Base-by-base conservation (phyloP, 2,797 vertebrate genomes). In the Fistularia commersonii region DNA sequence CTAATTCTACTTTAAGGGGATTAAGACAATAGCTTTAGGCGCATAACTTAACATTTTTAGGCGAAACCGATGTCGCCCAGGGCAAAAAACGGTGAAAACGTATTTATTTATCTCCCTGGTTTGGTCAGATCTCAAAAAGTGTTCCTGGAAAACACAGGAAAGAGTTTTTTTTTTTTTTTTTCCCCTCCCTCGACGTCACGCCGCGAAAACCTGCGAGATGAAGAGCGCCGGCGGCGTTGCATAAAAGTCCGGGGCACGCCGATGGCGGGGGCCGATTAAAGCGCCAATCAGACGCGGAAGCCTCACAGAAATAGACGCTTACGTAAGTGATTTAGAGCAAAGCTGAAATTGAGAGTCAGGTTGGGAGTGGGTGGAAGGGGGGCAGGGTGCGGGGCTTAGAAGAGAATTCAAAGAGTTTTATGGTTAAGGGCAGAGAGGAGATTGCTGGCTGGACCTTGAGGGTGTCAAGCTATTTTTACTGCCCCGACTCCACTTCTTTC, bases 401-500 rank as follows among this genome's bases (percentile, higher is more conserved):
- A 58, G 64, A 56, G 64, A 63, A 81, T 78, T 79, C 71, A 81
- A 85, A 80, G 72, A 77, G 80, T 76, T 89, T 91, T 91, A 88
- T 83, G 82, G 69, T 74, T 36, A 51, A 83, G 63, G 80, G 69
- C 47, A 45, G 73, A 77, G 76, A 74, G 76, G 77, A 87, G 74
- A 85, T 85, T 87, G 84, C 83, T 61, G 69, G 75, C 77, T 77
- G 76, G 79, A 79, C 85, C 81, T 86, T 80, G 71, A 81, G 85
- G 77, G 84, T 87, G 83, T 85, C 74, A 82, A 90, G 84, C 79
- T 84, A 82, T 84, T 91, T 90, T 91, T 90, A 90, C 82, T 81
- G 79, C 83, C 72, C 69, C 61, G 67, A 73, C 77, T 86, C 56
- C 74, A 62, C 65, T 57, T 67, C 69, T 77, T 77, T 79, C 74